A percentile compares a stretch with the other conserved stretches of the same genome.
Evolutionary conservation across 2,113 vertebrate species (phyloP).

Genomic region (Rhynchopsitta pachyrhyncha): DNA sequence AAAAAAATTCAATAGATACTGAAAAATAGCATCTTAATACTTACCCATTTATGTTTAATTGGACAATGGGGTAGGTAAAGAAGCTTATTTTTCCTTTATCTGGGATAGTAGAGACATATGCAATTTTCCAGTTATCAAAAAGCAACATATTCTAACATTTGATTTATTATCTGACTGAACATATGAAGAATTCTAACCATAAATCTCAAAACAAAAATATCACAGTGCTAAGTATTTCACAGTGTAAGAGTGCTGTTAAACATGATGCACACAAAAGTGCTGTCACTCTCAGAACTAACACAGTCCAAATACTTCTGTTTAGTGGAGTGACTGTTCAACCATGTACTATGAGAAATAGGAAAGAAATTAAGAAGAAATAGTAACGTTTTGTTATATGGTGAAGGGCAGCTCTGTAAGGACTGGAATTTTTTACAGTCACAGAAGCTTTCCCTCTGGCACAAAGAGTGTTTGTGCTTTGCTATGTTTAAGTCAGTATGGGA

Average conservation of each 20-base stretch:
- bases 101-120: not conserved
- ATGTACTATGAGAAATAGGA: not conserved
- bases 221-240: conserved; percentile 14
- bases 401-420: not conserved
- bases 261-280: not conserved
- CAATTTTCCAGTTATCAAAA: conserved; percentile 52
- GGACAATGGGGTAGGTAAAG: conserved; percentile 24
- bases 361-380: not conserved
- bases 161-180: conserved; percentile 32
- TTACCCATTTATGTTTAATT: conserved; percentile 21
- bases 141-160: conserved; percentile 23
- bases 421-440: not conserved
- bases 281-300: not conserved
- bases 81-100: conserved; percentile 42
- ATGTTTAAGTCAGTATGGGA: not conserved
- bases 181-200: not conserved
- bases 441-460: not conserved
- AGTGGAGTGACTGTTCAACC: not conserved
- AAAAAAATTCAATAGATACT: not conserved
- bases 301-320: not conserved
- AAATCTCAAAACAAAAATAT: not conserved
- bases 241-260: not conserved
- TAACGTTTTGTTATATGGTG: not conserved
- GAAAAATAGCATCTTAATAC: not conserved
- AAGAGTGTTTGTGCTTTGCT: not conserved